Conservation (phyloP, 2,113 vertebrate genomes). For the Corythaixoides concolor region DNA sequence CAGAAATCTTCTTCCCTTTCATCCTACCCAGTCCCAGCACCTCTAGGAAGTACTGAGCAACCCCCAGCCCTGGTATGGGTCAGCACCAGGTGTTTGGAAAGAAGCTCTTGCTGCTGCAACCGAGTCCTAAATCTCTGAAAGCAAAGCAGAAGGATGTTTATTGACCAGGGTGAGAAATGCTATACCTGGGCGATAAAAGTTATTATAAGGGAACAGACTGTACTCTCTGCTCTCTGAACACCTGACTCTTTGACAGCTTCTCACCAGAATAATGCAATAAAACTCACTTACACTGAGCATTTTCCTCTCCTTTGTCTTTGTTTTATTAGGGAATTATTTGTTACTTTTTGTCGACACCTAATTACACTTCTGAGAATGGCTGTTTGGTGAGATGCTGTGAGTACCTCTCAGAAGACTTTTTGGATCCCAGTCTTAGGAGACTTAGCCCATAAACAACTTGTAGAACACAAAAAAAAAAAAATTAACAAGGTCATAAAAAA, state of each 20-base stretch:
- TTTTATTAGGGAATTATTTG: not conserved
- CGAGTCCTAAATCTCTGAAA: not conserved
- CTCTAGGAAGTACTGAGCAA: not conserved
- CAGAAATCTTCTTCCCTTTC: not conserved
- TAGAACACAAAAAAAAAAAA: not conserved
- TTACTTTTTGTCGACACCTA: not conserved
- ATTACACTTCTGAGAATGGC: not conserved
- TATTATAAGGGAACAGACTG: conserved; percentile 53
- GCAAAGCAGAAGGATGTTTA: conserved; percentile 5
- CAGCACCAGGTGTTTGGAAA: not conserved
- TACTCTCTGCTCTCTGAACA: not conserved
- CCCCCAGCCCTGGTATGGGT: rapidly evolving
- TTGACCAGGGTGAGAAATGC: not conserved
- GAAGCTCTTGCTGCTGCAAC: not conserved
- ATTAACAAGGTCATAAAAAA: not conserved
- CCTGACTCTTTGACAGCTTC: conserved; percentile 9
- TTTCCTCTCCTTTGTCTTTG: not conserved
- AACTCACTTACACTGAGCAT: not conserved
- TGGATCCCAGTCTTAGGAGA: not conserved
- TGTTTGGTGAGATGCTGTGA: not conserved
- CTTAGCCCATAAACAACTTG: not conserved
- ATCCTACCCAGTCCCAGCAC: not conserved
- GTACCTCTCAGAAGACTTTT: not conserved
- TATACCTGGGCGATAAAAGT: conserved; percentile 30
- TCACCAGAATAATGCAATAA: not conserved